A percentile compares a stretch with the other conserved stretches of the same genome.
phyloP scores from a whole-genome alignment of 1,140 invertebrate species.

The Neodiprion lecontei region DNA sequence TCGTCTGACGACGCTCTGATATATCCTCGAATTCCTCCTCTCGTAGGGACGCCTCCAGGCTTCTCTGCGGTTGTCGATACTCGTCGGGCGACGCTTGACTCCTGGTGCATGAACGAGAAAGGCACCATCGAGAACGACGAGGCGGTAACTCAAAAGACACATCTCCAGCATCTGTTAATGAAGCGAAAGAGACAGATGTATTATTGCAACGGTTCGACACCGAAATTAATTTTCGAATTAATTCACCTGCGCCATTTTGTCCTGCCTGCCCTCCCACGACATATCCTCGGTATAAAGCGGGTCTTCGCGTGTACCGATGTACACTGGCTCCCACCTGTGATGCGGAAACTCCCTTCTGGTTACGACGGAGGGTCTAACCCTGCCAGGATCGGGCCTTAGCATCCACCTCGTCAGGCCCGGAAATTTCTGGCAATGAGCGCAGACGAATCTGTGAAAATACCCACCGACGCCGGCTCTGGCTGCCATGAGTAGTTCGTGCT shows the following conservation, averaged over 20 bases:
- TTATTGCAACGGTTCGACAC: slow-evolving; percentile 10
- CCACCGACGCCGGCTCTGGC: slow-evolving; percentile 50
- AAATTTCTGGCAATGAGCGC: slow-evolving; percentile 80
- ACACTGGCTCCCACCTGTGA: slow-evolving; percentile 84
- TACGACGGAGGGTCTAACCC: slow-evolving; percentile 67
- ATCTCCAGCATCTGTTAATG: slow-evolving; percentile 78
- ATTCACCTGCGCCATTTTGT: slow-evolving; percentile 84
- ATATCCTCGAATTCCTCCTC: slow-evolving; percentile 67
- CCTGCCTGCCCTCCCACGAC: slow-evolving; percentile 83
- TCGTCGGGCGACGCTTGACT: slow-evolving; percentile 64
- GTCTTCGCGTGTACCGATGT: slow-evolving; percentile 80
- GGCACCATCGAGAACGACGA: slow-evolving; percentile 79
- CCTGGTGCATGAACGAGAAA: slow-evolving; percentile 82
- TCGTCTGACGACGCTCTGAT: slow-evolving; percentile 67
- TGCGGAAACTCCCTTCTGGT: slow-evolving; percentile 74
- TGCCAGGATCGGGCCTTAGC: slow-evolving; percentile 61
- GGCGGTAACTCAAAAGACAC: slow-evolving; percentile 76
- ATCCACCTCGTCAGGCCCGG: slow-evolving; percentile 76
- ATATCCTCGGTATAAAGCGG: slow-evolving; percentile 82
- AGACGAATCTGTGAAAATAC: slow-evolving; percentile 70
- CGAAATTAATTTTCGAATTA: slow-evolving; percentile 18
- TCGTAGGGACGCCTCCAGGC: slow-evolving; percentile 63
- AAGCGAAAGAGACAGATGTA: slow-evolving; percentile 18
- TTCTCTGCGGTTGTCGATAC: slow-evolving; percentile 47
- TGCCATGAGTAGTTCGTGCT: slow-evolving; percentile 58